A percentile compares a stretch with the other conserved stretches of the same genome.
Conservation (phyloP, 2,888 invertebrate species). For the Drosophila algonquin region DNA sequence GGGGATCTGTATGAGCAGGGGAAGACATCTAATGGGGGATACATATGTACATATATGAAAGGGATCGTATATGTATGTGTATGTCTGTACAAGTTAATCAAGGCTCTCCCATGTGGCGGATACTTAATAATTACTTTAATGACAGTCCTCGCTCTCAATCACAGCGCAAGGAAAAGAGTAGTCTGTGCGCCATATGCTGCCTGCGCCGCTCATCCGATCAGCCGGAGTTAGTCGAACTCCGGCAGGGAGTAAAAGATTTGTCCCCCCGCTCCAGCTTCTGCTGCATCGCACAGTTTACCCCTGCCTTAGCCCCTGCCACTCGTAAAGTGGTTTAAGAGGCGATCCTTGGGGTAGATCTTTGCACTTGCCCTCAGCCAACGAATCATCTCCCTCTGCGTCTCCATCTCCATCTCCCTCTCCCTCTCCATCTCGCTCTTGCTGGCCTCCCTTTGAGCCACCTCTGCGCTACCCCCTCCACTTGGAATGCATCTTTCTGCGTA, state of each 20-base stretch:
- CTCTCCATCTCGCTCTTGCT: background rate
- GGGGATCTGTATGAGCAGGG: too few relatives aligned
- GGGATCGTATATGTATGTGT: too few relatives aligned
- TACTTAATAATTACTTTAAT: constrained; percentile 39
- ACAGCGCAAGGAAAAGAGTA: background rate
- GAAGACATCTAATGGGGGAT: background rate
- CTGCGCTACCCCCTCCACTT: background rate
- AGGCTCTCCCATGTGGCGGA: constrained; percentile 21
- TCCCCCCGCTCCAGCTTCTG: too few relatives aligned
- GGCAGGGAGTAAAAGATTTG: background rate
- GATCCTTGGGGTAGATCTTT: constrained; percentile 6
- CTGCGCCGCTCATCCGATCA: background rate
- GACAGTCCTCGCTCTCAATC: constrained; percentile 1
- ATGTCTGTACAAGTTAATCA: constrained; percentile 12
- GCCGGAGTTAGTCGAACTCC: constrained; percentile 13
- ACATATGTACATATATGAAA: too few relatives aligned
- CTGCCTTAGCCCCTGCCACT: too few relatives aligned
- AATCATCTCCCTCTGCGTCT: constrained; percentile 2
- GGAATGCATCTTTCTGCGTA: background rate
- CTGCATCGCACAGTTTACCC: background rate
- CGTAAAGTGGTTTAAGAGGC: background rate
- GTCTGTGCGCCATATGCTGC: constrained; percentile 19
- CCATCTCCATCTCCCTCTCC: background rate
- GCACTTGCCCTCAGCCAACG: background rate
- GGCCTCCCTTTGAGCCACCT: background rate